These are phyloP conservation scores for Dermatemys mawii DNA, from an alignment of 2,113 vertebrate genomes.

Conservation along the genomic window DNA sequence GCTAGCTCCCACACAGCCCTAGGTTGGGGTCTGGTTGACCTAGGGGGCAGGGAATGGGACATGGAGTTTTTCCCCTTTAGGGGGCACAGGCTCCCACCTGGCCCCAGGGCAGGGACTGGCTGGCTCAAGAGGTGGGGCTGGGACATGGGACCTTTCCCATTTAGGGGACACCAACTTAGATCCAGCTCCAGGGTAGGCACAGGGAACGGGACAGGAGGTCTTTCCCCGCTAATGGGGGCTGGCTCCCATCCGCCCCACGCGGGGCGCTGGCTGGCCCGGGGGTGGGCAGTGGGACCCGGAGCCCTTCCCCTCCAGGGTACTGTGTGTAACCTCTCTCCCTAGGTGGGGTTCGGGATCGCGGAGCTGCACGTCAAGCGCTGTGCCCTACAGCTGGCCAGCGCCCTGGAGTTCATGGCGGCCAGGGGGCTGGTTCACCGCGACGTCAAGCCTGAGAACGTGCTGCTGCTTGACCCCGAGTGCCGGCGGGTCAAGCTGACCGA, in stretches of 20 bases:
- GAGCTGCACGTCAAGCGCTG: conserved; percentile 85
- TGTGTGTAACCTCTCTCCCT: neutral
- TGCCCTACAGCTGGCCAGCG: conserved; percentile 84
- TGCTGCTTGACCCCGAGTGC: conserved; percentile 86
- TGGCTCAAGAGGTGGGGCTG: too few relatives aligned
- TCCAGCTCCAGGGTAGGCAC: too few relatives aligned
- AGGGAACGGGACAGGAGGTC: too few relatives aligned
- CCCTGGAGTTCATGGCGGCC: conserved; percentile 87
- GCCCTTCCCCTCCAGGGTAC: neutral
- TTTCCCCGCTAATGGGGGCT: neutral
- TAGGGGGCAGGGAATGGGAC: neutral
- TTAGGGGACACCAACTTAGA: too few relatives aligned
- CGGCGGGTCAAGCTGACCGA: conserved; percentile 89
- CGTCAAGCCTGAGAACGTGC: conserved; percentile 91
- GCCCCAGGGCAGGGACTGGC: too few relatives aligned
- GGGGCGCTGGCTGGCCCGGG: neutral
- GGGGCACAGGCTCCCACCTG: neutral
- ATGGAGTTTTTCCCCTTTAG: too few relatives aligned
- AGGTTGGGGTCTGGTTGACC: neutral
- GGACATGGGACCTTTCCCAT: too few relatives aligned
- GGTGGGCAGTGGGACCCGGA: conserved; percentile 39
- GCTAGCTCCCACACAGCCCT: accelerated
- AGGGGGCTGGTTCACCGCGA: conserved; percentile 90
- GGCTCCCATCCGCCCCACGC: neutral
- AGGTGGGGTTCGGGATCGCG: conserved; percentile 82